These are phyloP conservation scores for Antechinus stuartii DNA, from an alignment of 2,113 vertebrate genomes.

Conservation along the genomic window DNA sequence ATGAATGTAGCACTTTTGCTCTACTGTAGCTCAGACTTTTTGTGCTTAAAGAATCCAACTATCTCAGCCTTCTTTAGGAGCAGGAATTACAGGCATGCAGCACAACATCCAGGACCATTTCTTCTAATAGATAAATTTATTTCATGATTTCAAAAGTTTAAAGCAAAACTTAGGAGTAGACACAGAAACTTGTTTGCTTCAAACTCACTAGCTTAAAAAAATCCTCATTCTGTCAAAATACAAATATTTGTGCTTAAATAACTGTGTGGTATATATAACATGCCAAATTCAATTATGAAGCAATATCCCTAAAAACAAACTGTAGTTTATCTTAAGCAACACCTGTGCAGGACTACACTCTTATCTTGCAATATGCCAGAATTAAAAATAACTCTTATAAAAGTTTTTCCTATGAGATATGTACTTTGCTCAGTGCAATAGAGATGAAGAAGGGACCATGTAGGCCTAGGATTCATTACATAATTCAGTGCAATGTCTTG, in stretches of 20 bases:
- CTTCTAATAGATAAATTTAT: neutral
- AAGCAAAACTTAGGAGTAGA: neutral
- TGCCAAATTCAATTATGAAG: neutral
- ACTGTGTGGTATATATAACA: neutral
- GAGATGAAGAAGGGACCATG: neutral
- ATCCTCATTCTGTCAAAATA: neutral
- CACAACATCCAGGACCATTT: neutral
- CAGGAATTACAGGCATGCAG: neutral
- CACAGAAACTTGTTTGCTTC: neutral
- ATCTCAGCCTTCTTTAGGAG: neutral
- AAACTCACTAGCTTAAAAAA: neutral
- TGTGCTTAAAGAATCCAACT: neutral
- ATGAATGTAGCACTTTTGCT: neutral
- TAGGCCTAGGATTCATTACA: neutral
- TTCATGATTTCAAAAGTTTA: neutral
- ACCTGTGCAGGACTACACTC: neutral
- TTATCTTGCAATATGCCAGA: neutral
- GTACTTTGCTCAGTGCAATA: neutral
- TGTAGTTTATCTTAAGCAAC: neutral
- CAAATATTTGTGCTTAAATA: neutral
- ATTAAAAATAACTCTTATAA: neutral
- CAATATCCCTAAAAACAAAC: neutral
- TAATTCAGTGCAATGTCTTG: neutral
- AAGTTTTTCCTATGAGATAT: neutral
- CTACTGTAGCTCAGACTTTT: neutral